These are phyloP conservation scores for Sinosuthora webbiana DNA, from an alignment of 2,113 vertebrate species.

Conservation along the genomic window DNA sequence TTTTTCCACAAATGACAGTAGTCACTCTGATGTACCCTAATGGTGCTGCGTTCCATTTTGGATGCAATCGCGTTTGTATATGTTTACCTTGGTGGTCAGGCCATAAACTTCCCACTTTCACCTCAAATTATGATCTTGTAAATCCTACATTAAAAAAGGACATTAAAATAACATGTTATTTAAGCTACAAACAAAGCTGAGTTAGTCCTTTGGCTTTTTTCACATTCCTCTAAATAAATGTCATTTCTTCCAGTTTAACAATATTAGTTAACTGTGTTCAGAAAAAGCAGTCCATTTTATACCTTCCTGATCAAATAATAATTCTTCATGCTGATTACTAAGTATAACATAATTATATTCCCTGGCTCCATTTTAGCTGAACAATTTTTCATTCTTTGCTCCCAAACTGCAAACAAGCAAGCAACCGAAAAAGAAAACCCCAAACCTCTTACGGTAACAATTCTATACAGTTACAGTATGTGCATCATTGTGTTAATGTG, in stretches of 20 bases:
- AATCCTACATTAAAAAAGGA: neutral
- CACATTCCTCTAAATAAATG: conserved; percentile 45
- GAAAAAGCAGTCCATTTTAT: conserved; percentile 30
- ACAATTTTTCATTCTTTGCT: conserved; percentile 14
- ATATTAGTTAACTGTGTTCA: conserved; percentile 30
- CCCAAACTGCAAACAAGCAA: neutral
- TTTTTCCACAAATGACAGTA: neutral
- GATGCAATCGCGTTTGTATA: neutral
- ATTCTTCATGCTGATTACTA: conserved; percentile 24
- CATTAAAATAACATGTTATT: neutral
- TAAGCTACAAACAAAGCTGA: neutral
- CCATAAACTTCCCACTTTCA: neutral
- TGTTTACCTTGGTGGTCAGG: neutral
- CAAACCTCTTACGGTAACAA: neutral
- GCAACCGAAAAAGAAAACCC: neutral
- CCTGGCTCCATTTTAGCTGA: conserved; percentile 8
- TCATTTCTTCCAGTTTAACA: conserved; percentile 30
- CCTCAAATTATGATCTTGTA: neutral
- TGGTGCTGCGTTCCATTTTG: neutral
- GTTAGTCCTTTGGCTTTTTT: conserved; percentile 10
- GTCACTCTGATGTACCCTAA: neutral
- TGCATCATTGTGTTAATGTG: neutral
- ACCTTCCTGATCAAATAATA: conserved; percentile 64
- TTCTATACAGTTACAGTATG: neutral
- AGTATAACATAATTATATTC: conserved; percentile 44